These are phyloP conservation scores for Phylloscopus collybita DNA, from an alignment of 2,797 vertebrate genomes.

Conservation along the genomic window DNA sequence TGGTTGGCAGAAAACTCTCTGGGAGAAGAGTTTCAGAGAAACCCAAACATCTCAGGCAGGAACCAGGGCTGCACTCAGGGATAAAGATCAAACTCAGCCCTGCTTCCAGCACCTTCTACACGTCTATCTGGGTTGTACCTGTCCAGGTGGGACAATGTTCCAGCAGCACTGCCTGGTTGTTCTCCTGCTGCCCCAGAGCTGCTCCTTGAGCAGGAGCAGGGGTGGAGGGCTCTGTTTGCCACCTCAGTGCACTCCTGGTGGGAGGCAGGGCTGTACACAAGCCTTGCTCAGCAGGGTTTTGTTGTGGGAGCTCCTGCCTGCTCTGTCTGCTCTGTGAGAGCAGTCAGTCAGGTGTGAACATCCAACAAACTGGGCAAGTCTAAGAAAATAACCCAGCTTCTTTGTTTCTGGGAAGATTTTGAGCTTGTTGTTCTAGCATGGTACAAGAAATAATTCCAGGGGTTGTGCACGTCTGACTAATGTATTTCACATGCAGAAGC, in stretches of 20 bases:
- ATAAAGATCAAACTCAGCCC: neutral
- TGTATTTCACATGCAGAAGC: neutral
- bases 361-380: neutral
- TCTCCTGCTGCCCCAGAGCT: neutral
- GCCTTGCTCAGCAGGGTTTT: neutral
- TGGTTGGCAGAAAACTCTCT: too few species aligned
- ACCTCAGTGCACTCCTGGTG: fast-evolving
- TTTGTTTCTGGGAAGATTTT: neutral
- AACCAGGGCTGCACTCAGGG: too few species aligned
- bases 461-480: neutral
- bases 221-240: neutral
- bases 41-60: too few species aligned
- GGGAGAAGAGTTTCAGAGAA: too few species aligned
- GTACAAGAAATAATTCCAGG: neutral
- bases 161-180: neutral
- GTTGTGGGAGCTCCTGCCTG: neutral
- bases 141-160: neutral
- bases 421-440: neutral
- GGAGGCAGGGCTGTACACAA: neutral
- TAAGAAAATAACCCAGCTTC: neutral
- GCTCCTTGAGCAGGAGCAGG: neutral
- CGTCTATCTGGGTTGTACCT: neutral
- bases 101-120: neutral
- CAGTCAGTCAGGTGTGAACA: neutral
- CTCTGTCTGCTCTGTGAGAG: neutral